Evolutionary conservation across 2,797 vertebrate species (phyloP).

Genomic region (Lagocephalus sceleratus): DNA sequence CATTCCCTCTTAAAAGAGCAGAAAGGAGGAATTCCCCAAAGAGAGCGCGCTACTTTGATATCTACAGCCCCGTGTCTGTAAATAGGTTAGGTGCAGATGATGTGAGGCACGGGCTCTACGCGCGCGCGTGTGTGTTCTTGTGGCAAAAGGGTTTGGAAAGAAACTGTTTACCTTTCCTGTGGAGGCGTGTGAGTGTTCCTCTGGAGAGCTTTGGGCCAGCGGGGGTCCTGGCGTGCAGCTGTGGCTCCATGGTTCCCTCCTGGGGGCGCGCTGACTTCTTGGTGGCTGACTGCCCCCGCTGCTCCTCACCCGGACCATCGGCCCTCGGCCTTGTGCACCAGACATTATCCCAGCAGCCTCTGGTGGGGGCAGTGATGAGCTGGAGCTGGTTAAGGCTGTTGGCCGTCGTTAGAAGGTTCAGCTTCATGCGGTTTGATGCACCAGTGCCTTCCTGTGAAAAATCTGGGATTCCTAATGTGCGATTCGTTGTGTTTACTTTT

Average conservation of each 20-base stretch:
- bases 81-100: conserved; percentile 62
- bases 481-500: too few species aligned
- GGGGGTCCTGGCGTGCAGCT: conserved; percentile 28
- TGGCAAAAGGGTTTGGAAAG: conserved; percentile 24
- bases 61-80: conserved; percentile 60
- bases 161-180: conserved; percentile 49
- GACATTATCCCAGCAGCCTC: conserved; percentile 13
- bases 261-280: conserved; percentile 20
- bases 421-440: too few species aligned
- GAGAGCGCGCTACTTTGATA: conserved; percentile 64
- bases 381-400: too few species aligned
- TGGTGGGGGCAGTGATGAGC: too few species aligned
- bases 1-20: conserved; percentile 66
- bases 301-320: conserved; percentile 28
- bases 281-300: conserved; percentile 30
- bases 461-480: too few species aligned
- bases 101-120: conserved; percentile 1
- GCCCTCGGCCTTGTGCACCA: conserved; percentile 22
- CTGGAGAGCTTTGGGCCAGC: conserved; percentile 14
- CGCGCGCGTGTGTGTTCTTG: conserved; percentile 9
- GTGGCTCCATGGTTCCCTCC: conserved; percentile 28
- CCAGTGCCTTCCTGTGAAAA: too few species aligned
- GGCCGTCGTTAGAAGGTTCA: too few species aligned
- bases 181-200: conserved; percentile 12
- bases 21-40: conserved; percentile 65